A percentile compares a stretch with the other conserved stretches of the same genome.
phyloP scores from a whole-genome alignment of 2,113 vertebrate species.

The Microtus montanus region DNA sequence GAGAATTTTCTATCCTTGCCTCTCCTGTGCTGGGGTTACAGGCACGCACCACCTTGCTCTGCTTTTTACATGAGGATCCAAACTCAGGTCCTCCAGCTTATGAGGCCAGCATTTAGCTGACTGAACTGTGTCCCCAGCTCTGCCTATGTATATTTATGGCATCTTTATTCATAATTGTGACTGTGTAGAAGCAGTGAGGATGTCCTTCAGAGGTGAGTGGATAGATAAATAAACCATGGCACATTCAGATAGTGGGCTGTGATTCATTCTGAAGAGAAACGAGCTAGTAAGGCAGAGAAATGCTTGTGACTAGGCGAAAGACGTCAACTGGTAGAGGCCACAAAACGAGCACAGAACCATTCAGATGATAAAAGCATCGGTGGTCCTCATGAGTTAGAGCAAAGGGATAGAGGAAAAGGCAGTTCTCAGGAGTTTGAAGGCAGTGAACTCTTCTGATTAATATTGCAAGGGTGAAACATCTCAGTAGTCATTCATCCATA shows the following conservation, averaged over 20 bases:
- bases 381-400: not conserved
- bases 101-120: not conserved
- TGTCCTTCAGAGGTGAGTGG: not conserved
- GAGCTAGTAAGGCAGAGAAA: not conserved
- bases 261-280: not conserved
- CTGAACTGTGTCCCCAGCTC: not conserved
- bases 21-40: not conserved
- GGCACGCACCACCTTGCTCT: not conserved
- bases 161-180: not conserved
- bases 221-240: not conserved
- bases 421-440: not conserved
- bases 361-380: not conserved
- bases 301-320: not conserved
- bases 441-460: not conserved
- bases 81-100: not conserved
- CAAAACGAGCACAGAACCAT: not conserved
- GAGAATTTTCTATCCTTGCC: not conserved
- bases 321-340: not conserved
- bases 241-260: rapidly evolving
- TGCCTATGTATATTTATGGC: not conserved
- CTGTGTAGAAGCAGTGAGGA: not conserved
- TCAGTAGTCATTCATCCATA: not conserved
- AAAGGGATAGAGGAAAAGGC: not conserved
- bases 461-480: not conserved
- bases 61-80: not conserved